Evolutionary conservation across 2,888 invertebrate species (phyloP).

Genomic region (Lithophane ornitopus): DNA sequence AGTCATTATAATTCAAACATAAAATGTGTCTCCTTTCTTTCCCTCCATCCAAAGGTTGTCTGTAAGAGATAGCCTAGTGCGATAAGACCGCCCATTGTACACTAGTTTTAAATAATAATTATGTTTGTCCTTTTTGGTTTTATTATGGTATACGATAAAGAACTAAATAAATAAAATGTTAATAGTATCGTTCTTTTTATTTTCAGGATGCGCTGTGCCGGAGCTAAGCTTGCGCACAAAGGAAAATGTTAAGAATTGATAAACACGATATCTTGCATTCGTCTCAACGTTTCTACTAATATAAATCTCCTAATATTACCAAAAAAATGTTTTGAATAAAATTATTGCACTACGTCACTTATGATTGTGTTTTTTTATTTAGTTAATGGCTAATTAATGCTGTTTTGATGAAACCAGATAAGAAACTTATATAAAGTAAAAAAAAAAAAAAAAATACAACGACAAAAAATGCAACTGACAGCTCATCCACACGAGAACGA

Average conservation of each 20-base stretch:
- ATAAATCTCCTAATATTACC: neutral
- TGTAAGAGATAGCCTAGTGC: too few species aligned
- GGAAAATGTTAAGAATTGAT: neutral
- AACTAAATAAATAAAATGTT: neutral
- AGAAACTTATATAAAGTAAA: neutral
- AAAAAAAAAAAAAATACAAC: neutral
- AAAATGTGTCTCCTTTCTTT: neutral
- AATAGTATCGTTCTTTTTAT: neutral
- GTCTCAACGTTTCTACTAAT: neutral
- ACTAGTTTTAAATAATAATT: too few species aligned
- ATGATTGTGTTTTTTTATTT: neutral
- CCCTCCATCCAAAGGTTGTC: neutral
- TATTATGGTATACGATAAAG: too few species aligned
- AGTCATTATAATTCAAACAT: neutral
- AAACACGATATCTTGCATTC: constrained; percentile 4
- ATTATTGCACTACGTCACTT: neutral
- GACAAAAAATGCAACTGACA: too few species aligned
- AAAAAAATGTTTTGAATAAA: neutral
- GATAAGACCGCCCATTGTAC: too few species aligned
- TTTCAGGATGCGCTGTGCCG: constrained; percentile 3
- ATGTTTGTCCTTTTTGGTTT: too few species aligned
- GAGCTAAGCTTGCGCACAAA: neutral
- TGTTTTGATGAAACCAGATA: neutral
- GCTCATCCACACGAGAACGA: too few species aligned
- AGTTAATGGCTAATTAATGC: neutral